A percentile compares a stretch with the other conserved stretches of the same genome.
Evolutionary conservation across 1,140 invertebrate species (phyloP).

Genomic region (Sitobion miscanthi): DNA sequence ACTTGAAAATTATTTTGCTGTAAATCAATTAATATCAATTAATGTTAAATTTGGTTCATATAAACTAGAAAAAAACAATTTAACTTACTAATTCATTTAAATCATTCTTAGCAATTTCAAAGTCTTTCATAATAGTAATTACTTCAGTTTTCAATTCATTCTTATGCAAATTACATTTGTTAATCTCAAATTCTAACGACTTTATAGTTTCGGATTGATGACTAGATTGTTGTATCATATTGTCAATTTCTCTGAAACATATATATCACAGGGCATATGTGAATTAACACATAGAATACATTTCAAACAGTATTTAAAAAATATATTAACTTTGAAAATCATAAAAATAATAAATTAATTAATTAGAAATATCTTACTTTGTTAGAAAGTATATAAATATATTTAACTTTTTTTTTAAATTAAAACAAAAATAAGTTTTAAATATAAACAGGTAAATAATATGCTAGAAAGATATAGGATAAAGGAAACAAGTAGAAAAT

Average conservation of each 20-base stretch:
- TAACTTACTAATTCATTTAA: neutral
- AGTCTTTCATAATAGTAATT: neutral
- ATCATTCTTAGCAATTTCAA: neutral
- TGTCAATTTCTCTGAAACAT: conserved; percentile 21
- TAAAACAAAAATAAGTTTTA: neutral
- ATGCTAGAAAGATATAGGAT: no score
- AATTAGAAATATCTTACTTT: no score
- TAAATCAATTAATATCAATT: neutral
- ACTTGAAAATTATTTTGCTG: neutral
- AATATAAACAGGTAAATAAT: neutral
- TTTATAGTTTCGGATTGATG: conserved; percentile 21
- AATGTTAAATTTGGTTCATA: neutral
- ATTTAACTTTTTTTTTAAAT: neutral
- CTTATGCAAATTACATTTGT: conserved; percentile 9
- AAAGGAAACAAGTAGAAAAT: no score
- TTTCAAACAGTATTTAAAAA: neutral
- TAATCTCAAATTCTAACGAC: conserved; percentile 20
- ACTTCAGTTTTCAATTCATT: conserved; percentile 11
- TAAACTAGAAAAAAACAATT: neutral
- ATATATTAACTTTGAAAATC: neutral
- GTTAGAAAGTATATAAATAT: neutral
- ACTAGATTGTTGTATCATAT: neutral
- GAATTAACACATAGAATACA: neutral
- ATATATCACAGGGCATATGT: neutral
- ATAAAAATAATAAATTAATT: no score